Evolutionary conservation across 2,888 invertebrate species (phyloP).

Genomic region (Trissolcus japonicus): DNA sequence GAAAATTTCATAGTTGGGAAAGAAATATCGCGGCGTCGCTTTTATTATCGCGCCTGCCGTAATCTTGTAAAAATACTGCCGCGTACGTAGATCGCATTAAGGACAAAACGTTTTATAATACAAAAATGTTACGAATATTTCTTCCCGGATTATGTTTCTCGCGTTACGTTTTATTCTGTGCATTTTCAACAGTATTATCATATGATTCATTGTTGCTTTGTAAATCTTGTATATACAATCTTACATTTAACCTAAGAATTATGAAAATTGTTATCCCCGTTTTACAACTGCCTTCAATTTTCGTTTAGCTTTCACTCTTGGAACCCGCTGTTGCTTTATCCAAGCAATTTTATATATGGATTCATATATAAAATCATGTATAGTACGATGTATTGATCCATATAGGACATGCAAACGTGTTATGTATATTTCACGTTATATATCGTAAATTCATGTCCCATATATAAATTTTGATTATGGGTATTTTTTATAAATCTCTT

Average conservation of each 20-base stretch:
- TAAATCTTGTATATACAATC: conserved; percentile 69
- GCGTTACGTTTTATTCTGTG: conserved; percentile 52
- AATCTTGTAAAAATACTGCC: conserved; percentile 46
- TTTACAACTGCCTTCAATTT: conserved; percentile 31
- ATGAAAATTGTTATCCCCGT: conserved; percentile 46
- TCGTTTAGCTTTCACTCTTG: neutral
- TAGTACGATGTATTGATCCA: too few species aligned
- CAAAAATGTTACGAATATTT: conserved; percentile 51
- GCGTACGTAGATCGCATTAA: conserved; percentile 43
- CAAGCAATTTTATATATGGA: too few species aligned
- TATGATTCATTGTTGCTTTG: conserved; percentile 62
- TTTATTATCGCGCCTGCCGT: conserved; percentile 34
- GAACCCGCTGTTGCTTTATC: too few species aligned
- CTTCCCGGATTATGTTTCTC: conserved; percentile 44
- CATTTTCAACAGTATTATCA: conserved; percentile 66
- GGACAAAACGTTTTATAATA: conserved; percentile 51
- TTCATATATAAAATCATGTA: too few species aligned
- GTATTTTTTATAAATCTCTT: too few species aligned
- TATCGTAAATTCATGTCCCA: too few species aligned
- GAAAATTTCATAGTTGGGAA: conserved; percentile 20
- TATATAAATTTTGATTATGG: too few species aligned
- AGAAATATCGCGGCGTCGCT: conserved; percentile 35
- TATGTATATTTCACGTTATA: too few species aligned
- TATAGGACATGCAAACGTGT: too few species aligned
- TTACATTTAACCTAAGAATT: conserved; percentile 35